Evolutionary conservation across 2,888 invertebrate species (phyloP).

Genomic region (Ennomos fuscantarius): DNA sequence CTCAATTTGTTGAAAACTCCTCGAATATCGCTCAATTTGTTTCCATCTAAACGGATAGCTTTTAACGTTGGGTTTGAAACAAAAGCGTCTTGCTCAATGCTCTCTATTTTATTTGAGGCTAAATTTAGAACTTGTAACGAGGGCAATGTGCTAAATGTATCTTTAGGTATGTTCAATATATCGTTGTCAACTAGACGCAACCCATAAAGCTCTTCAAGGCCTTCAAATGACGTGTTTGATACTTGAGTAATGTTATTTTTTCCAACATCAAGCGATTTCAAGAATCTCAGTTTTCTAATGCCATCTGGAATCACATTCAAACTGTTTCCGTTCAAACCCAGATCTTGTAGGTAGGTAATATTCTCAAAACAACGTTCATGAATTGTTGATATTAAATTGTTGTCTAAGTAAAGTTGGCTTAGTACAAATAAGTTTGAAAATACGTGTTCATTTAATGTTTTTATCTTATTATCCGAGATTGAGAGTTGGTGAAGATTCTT

Average conservation of each 20-base stretch:
- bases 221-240: constrained; percentile 90
- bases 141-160: constrained; percentile 89
- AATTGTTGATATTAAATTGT: constrained; percentile 88
- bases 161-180: constrained; percentile 89
- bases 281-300: constrained; percentile 87
- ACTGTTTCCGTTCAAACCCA: constrained; percentile 90
- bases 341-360: constrained; percentile 90
- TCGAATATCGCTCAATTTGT: constrained; percentile 90
- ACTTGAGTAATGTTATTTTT: constrained; percentile 91
- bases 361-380: constrained; percentile 90
- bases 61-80: constrained; percentile 89
- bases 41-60: constrained; percentile 91
- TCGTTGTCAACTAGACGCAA: constrained; percentile 92
- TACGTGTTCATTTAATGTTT: constrained; percentile 87
- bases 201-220: constrained; percentile 90
- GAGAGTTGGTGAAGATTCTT: constrained; percentile 91
- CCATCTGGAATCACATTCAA: constrained; percentile 88
- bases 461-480: constrained; percentile 89
- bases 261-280: constrained; percentile 92
- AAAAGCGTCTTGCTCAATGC: constrained; percentile 91
- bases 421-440: constrained; percentile 90
- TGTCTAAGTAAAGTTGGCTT: constrained; percentile 89
- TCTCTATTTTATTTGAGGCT: constrained; percentile 91
- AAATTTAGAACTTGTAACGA: constrained; percentile 91
- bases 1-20: constrained; percentile 90